Conservation (phyloP, 2,113 vertebrate species). For the Archilochus colubris region DNA sequence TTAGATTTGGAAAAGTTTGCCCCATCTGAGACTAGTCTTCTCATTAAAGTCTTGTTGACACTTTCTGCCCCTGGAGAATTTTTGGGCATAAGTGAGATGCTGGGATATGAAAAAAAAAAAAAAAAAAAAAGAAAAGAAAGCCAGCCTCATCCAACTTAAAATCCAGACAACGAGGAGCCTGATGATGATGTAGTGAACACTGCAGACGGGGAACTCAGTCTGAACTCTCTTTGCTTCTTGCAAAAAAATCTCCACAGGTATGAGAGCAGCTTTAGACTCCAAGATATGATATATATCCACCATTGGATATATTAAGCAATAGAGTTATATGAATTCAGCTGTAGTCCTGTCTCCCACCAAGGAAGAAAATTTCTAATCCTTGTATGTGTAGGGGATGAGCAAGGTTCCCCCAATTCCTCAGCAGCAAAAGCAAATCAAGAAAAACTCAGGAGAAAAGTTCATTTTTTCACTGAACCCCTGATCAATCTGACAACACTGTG, state of each 20-base stretch:
- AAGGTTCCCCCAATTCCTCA: neutral
- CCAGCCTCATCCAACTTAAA: neutral
- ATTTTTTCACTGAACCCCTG: neutral
- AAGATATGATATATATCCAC: neutral
- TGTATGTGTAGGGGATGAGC: neutral
- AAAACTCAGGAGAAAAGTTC: neutral
- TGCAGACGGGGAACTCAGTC: conserved; percentile 18
- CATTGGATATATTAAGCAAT: conserved; percentile 3
- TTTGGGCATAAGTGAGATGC: neutral
- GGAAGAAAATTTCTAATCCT: neutral
- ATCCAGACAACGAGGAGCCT: conserved; percentile 32
- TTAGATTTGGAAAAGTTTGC: neutral
- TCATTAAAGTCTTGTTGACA: neutral
- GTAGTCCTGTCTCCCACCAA: neutral
- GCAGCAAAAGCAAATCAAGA: neutral
- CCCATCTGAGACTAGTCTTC: neutral
- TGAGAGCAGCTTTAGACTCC: neutral
- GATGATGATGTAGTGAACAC: neutral
- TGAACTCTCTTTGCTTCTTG: conserved; percentile 28
- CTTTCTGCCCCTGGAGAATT: conserved; percentile 9
- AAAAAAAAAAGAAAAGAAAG: neutral
- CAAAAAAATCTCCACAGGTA: conserved; percentile 20
- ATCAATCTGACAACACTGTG: neutral
- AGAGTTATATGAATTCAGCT: neutral
- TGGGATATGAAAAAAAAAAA: neutral